Percentiles rank a stretch among this genome's conserved stretches.
These are phyloP conservation scores for Incurvaria masculella DNA, from an alignment of 2,888 invertebrate species.

Conservation along the genomic window DNA sequence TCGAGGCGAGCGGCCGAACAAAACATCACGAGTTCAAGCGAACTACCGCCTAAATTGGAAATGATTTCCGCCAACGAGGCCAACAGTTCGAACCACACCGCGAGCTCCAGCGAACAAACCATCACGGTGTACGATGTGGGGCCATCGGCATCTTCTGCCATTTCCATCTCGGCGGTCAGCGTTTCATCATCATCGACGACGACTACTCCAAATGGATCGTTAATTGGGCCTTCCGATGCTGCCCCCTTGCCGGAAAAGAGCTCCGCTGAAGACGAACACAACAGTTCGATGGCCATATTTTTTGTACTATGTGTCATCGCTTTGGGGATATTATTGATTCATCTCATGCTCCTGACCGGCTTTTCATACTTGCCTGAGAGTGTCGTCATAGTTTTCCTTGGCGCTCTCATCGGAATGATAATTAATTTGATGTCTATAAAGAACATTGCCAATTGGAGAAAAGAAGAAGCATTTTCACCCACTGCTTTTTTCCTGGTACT, in stretches of 20 bases:
- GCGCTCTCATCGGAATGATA: conserved; percentile 87
- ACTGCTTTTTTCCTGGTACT: conserved; percentile 97
- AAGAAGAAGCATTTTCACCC: conserved; percentile 97
- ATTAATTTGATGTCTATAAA: conserved; percentile 86
- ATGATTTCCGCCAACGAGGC: not conserved
- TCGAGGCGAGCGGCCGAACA: conserved; percentile 28
- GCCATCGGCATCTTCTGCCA: conserved; percentile 31
- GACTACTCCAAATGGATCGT: conserved; percentile 31
- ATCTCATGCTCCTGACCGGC: conserved; percentile 91
- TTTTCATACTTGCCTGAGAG: conserved; percentile 98
- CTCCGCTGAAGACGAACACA: conserved; percentile 93
- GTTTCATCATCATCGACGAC: conserved; percentile 24
- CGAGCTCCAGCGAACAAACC: conserved; percentile 26
- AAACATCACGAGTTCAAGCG: conserved; percentile 25
- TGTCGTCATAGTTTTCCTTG: conserved; percentile 94
- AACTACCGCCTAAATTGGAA: conserved; percentile 9
- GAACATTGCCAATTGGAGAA: conserved; percentile 92
- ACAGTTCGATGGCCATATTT: conserved; percentile 96
- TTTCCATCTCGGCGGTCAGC: conserved; percentile 34
- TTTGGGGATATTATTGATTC: conserved; percentile 90
- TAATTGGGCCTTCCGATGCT: conserved; percentile 66
- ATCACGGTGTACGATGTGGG: conserved; percentile 34
- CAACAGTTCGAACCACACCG: not conserved
- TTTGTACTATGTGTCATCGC: conserved; percentile 96
- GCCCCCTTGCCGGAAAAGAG: conserved; percentile 83